Conservation (phyloP, 2,113 vertebrate genomes). For the Poecilia latipinna region DNA sequence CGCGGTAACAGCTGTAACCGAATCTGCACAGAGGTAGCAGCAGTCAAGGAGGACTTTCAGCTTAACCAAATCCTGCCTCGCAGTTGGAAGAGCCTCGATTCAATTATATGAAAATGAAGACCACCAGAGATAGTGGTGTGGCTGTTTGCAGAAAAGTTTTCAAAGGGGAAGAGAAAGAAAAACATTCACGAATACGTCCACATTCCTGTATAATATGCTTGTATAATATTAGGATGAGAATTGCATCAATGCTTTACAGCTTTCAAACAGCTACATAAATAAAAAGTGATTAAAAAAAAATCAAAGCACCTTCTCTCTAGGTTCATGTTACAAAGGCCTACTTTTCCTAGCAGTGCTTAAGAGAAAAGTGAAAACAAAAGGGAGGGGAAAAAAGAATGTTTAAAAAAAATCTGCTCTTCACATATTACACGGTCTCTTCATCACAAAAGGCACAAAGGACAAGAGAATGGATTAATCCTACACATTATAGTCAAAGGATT, state of each 20-base stretch:
- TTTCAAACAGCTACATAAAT: slow-evolving; percentile 37
- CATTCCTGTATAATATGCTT: slow-evolving; percentile 3
- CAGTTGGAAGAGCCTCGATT: slow-evolving; percentile 76
- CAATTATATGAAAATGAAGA: slow-evolving; percentile 85
- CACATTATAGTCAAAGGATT: slow-evolving; percentile 76
- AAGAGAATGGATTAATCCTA: slow-evolving; percentile 74
- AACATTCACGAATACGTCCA: slow-evolving; percentile 36
- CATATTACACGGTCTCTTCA: slow-evolving; percentile 62
- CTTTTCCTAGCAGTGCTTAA: slow-evolving; percentile 55
- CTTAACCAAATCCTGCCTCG: slow-evolving; percentile 81
- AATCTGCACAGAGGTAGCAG: slow-evolving; percentile 78
- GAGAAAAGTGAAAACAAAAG: slow-evolving; percentile 45
- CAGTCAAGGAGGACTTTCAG: slow-evolving; percentile 77
- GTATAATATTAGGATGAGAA: not conserved
- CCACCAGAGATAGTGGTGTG: slow-evolving; percentile 69
- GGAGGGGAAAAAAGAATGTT: slow-evolving; percentile 42
- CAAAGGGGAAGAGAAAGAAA: slow-evolving; percentile 25
- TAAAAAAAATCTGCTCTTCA: slow-evolving; percentile 55
- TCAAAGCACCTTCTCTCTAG: slow-evolving; percentile 40
- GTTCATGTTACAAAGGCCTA: slow-evolving; percentile 51
- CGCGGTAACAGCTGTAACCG: slow-evolving; percentile 80
- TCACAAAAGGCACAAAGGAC: slow-evolving; percentile 71
- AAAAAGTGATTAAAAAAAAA: slow-evolving; percentile 33
- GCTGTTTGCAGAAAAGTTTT: slow-evolving; percentile 55
- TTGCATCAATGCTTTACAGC: slow-evolving; percentile 9